A percentile compares a stretch with the other conserved stretches of the same genome.
These are phyloP conservation scores for Palythoa grandis DNA, from an alignment of 92 coral and sea anemone species.

Conservation along the genomic window DNA sequence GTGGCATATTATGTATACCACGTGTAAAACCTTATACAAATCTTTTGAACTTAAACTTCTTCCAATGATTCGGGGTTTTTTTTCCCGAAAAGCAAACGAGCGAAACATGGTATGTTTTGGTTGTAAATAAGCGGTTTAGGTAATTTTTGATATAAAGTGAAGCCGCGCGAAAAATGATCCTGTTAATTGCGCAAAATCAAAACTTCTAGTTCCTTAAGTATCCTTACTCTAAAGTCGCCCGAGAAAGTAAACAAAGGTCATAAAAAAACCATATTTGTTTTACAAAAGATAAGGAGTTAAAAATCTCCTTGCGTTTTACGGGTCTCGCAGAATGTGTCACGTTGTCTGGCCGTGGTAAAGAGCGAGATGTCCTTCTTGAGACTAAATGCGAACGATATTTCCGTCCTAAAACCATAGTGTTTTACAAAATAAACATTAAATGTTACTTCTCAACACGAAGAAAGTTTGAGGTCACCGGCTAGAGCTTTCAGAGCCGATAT, in stretches of 20 bases:
- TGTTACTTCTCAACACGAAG: background rate
- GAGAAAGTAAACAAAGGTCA: constrained; percentile 66
- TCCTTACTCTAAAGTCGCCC: constrained; percentile 80
- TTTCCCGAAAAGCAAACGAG: constrained; percentile 59
- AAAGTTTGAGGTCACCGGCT: background rate
- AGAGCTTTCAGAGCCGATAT: background rate
- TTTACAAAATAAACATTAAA: background rate
- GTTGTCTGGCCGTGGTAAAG: constrained; percentile 29
- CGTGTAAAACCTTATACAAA: too few species aligned
- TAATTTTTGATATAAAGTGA: constrained; percentile 26
- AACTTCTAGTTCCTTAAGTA: constrained; percentile 19
- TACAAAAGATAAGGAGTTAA: constrained; percentile 31
- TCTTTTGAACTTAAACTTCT: background rate
- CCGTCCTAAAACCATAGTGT: background rate
- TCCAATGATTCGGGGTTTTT: constrained; percentile 25
- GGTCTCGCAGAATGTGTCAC: constrained; percentile 9
- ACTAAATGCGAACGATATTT: background rate
- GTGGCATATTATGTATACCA: too few species aligned
- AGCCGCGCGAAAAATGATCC: constrained; percentile 68
- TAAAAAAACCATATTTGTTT: constrained; percentile 38
- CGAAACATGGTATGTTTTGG: constrained; percentile 57
- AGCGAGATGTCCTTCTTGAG: constrained; percentile 2
- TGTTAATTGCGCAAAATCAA: constrained; percentile 58
- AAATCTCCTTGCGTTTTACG: background rate
- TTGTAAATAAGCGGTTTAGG: constrained; percentile 57